Base-by-base conservation (phyloP, 2,888 invertebrate species). In the Diplazon laetatorius region DNA sequence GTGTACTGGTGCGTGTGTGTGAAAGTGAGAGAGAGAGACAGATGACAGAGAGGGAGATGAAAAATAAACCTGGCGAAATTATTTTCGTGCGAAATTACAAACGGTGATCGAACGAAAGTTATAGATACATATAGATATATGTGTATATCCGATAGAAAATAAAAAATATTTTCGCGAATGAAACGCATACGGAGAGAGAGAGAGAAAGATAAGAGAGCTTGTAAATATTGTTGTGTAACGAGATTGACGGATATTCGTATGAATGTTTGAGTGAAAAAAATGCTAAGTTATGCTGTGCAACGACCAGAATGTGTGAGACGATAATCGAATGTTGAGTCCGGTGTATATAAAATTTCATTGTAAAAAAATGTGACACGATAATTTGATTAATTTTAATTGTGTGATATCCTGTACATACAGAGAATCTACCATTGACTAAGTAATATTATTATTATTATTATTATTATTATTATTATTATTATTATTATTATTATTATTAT, bases 391-490 rank as follows among this genome's bases (percentile, higher is more conserved):
- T 55, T 71, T 60, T 70, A 69, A 84, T 87, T 85, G 89, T 89
- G 89, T 89, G 89, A 89, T 89, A 89, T 86, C 82, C 78, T 89
- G 89, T 89, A 89, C 82, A 89, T 89, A 89, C 76, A 81, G 83
- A 82, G 73, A 80, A 75, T 81, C 73, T 80, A 76, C 76, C 81
- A 80, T 81, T 77, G 78, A 81, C 80, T 83, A 81, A 83, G 75
- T 86, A 87, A 85, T 83, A 86, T 86, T 85, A 87, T 84, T 87
- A 82, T 85, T 85, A 85, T 82, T 80, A 88, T 87, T 82, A 84
- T 83, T 80, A 81, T 82, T 82, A 80, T 84, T 80, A 84, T 84
- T 82, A 81, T 80, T 80, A 65, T 59, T 52, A 76, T 63, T 63
- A 75, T 70, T 70, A 69, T 59, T 62, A 50, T 71, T 60, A 22